These are phyloP conservation scores for Acleris literana DNA, from an alignment of 2,888 invertebrate genomes.

Conservation along the genomic window DNA sequence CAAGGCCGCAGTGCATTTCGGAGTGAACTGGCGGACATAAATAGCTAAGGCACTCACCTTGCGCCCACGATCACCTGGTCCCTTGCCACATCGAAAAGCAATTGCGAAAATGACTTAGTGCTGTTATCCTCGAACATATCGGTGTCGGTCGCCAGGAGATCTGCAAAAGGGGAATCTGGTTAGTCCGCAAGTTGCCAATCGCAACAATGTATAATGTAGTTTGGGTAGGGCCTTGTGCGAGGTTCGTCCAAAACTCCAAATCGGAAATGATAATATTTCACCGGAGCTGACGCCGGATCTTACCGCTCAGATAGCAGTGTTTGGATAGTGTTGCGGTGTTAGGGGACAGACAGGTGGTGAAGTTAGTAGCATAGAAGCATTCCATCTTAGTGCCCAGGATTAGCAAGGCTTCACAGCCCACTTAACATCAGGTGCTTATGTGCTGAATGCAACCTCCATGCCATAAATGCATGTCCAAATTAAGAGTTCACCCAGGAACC, in stretches of 20 bases:
- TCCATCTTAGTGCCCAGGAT: too few species aligned
- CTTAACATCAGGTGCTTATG: too few species aligned
- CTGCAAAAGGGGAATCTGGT: conserved; percentile 78
- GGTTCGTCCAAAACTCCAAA: too few species aligned
- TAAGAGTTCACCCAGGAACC: conserved; percentile 2
- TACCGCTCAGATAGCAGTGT: too few species aligned
- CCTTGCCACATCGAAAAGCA: conserved; percentile 93
- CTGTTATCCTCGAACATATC: conserved; percentile 89
- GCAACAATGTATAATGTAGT: conserved; percentile 17
- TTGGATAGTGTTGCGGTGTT: too few species aligned
- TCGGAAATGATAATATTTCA: too few species aligned
- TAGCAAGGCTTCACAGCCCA: too few species aligned
- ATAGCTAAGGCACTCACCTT: conserved; percentile 85
- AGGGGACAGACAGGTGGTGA: too few species aligned
- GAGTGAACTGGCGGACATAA: conserved; percentile 27
- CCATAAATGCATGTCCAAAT: conserved; percentile 10
- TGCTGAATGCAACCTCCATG: too few species aligned
- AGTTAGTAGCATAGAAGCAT: too few species aligned
- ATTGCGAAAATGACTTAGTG: conserved; percentile 90
- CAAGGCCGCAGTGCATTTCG: conserved; percentile 32
- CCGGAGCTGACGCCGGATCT: too few species aligned
- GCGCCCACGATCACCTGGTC: conserved; percentile 95
- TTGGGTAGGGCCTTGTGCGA: too few species aligned
- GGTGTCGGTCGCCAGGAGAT: conserved; percentile 86
- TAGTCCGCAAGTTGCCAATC: conserved; percentile 38